Evolutionary conservation across 2,888 invertebrate species (phyloP).

Genomic region (Chironomus riparius): DNA sequence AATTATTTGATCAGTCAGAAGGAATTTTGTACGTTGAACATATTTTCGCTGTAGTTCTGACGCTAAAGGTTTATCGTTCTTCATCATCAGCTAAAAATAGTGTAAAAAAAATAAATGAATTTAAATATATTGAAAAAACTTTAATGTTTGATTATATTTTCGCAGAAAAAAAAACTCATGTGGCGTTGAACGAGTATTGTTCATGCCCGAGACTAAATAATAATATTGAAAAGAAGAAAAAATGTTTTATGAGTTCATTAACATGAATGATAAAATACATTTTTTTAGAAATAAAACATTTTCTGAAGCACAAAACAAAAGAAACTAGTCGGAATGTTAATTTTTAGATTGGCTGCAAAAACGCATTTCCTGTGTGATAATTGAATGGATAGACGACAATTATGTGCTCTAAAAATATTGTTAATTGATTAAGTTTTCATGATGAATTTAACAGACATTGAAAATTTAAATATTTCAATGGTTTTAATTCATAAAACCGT

Average conservation of each 20-base stretch:
- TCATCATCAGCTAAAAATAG: conserved; percentile 26
- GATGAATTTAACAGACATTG: no score
- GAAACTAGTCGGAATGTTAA: no score
- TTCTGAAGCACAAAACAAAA: no score
- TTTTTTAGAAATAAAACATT: no score
- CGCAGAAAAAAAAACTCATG: not conserved
- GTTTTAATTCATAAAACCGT: no score
- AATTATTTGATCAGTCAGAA: conserved; percentile 1
- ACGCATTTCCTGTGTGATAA: no score
- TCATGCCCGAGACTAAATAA: not conserved
- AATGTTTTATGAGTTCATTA: conserved; percentile 3
- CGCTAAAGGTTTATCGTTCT: conserved; percentile 29
- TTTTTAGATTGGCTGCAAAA: no score
- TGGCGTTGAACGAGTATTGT: not conserved
- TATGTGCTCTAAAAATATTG: no score
- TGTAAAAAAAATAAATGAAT: not conserved
- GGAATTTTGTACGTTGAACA: conserved; percentile 3
- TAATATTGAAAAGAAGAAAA: not conserved
- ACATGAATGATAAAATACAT: not conserved
- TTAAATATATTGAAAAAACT: not conserved
- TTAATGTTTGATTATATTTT: not conserved
- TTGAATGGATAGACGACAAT: no score
- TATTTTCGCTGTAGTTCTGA: conserved; percentile 29
- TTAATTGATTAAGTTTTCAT: no score
- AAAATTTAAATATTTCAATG: no score